Base-by-base conservation (phyloP, 2,888 invertebrate species). In the Ethmia dodecea region DNA sequence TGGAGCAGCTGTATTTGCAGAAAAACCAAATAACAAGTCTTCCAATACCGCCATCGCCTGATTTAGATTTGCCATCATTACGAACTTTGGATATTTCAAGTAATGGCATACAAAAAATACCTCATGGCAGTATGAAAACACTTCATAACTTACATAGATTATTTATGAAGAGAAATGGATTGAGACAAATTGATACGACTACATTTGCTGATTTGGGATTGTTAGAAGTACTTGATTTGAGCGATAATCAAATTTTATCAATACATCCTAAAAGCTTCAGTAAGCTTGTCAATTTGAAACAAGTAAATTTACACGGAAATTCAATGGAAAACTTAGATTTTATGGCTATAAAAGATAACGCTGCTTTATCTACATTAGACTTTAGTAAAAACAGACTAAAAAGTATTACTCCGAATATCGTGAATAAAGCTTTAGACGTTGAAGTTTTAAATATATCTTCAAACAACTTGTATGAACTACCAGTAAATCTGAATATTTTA, bases 381-480 rank as follows among this genome's bases (percentile, higher is more conserved):
- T 76, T 95, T 13, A 94, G 94, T 45, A 88, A 90, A 50, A 95
- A 95, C 66, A 90, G 90, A 61, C 67, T 95, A 27, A 89, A 90
- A 25, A 91, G 89, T 53, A 89, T 94, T 41, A 88, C 89, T 1
- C 89, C 90, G 1, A 88, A 86, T 1, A 87, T 89, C 11, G 89
- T 94, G 27, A 88, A 89, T 14, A 84, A 86, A 59, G 89, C 88
- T 32, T 87, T 91, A 43, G 89, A 92, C 28, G 83, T 96, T 28
- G 91, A 93, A 71, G 89, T 89, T 46, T 70, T 96, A 15, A 93
- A 94, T 65, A 88, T 93, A 34, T 94, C 95, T 0, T 90, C 93
- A 39, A 96, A 96, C 67, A 89, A 89, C 36, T 73, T 96, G 31
- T 87, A 89, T 12, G 89, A 91, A 57, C 84, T 96, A 40, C 94